Percentiles rank a stretch among this genome's conserved stretches.
These are phyloP conservation scores for Tetragnatha versicolor DNA, from an alignment of 1,140 invertebrate species.

Conservation along the genomic window DNA sequence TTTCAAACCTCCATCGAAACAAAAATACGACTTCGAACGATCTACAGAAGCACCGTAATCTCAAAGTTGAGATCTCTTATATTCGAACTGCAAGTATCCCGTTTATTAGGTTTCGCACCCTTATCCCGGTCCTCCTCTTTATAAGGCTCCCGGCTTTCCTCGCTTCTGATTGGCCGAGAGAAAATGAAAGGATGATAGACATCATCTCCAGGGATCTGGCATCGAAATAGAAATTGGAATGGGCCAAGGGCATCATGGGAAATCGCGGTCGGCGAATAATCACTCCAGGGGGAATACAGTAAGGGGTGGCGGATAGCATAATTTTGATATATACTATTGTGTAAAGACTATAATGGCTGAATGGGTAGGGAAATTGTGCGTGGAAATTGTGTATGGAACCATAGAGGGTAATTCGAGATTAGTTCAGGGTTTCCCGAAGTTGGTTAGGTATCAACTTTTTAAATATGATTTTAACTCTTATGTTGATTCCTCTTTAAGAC, in stretches of 20 bases:
- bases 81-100: too few species aligned
- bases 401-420: too few species aligned
- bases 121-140: background rate
- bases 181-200: constrained; percentile 17
- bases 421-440: too few species aligned
- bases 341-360: background rate
- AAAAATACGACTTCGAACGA: too few species aligned
- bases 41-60: too few species aligned
- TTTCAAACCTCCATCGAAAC: too few species aligned
- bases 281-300: background rate
- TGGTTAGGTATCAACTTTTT: too few species aligned
- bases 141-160: background rate
- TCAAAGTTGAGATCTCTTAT: too few species aligned
- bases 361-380: background rate
- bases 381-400: too few species aligned
- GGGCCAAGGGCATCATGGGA: constrained; percentile 9
- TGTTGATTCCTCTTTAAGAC: too few species aligned
- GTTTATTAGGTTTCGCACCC: constrained; percentile 8
- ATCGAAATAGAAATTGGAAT: background rate
- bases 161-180: background rate
- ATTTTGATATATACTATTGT: background rate
- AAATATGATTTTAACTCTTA: too few species aligned
- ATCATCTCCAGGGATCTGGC: background rate
- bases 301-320: background rate
- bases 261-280: constrained; percentile 11